Evolutionary conservation across 2,113 vertebrate genomes (phyloP).

Genomic region (Sula dactylatra): DNA sequence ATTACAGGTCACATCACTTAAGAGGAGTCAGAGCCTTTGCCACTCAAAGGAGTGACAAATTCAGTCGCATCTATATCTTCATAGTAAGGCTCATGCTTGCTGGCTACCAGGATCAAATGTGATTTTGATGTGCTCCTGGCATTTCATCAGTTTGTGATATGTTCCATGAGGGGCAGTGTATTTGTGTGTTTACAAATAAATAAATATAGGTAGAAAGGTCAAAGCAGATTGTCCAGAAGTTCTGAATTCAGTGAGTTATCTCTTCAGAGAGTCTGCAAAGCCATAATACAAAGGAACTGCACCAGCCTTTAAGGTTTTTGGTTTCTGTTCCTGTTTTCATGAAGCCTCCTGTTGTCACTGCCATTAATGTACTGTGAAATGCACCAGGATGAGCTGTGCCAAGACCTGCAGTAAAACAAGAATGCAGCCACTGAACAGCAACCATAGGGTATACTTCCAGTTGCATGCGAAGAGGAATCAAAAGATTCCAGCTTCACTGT

Average conservation of each 20-base stretch:
- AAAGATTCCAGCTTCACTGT: background rate
- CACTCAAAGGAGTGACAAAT: slow-evolving; percentile 19
- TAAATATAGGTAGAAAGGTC: background rate
- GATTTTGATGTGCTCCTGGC: background rate
- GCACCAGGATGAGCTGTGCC: background rate
- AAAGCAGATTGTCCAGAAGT: background rate
- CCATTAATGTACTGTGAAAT: background rate
- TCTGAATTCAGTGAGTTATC: background rate
- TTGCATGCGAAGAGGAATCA: background rate
- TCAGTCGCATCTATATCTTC: background rate
- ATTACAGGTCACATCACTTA: background rate
- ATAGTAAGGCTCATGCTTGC: background rate
- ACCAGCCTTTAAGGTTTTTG: background rate
- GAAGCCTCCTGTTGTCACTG: background rate
- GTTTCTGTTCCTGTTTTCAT: background rate
- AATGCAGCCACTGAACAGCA: background rate
- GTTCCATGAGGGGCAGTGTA: background rate
- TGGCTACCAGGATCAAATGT: background rate
- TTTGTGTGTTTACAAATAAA: background rate
- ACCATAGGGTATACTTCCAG: background rate
- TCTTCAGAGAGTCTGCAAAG: background rate
- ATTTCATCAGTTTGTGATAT: background rate
- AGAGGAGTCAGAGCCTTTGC: background rate
- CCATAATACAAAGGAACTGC: background rate
- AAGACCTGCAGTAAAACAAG: background rate